These are phyloP conservation scores for Vollenhovia emeryi DNA, from an alignment of 1,140 invertebrate genomes.

Conservation along the genomic window DNA sequence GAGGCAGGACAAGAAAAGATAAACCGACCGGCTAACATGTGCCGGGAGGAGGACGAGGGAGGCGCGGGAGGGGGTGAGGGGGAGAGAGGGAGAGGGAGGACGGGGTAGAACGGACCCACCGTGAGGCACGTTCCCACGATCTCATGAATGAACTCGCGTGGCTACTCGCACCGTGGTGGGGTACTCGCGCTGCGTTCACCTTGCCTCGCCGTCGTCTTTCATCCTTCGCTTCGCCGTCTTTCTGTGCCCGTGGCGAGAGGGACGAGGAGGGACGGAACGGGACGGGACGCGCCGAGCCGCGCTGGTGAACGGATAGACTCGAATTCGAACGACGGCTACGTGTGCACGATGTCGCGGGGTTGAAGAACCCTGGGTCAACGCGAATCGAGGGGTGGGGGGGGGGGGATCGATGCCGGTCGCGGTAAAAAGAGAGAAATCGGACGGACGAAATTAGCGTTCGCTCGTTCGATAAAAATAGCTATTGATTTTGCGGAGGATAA, in stretches of 20 bases:
- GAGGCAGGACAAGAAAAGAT: conserved; percentile 59
- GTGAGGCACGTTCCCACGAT: conserved; percentile 84
- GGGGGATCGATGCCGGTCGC: conserved; percentile 34
- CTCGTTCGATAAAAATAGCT: neutral
- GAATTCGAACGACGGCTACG: conserved; percentile 23
- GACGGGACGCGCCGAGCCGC: neutral
- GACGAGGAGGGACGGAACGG: conserved; percentile 5
- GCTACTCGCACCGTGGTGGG: conserved; percentile 79
- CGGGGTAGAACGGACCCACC: conserved; percentile 76
- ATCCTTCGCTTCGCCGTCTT: conserved; percentile 65
- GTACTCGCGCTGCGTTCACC: conserved; percentile 69
- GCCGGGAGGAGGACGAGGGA: conserved; percentile 37
- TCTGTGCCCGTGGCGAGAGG: conserved; percentile 67
- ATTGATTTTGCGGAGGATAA: neutral
- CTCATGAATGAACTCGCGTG: conserved; percentile 86
- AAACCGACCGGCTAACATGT: conserved; percentile 57
- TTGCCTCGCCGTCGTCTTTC: conserved; percentile 61
- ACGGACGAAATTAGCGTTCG: neutral
- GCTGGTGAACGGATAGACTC: conserved; percentile 45
- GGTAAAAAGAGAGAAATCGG: neutral
- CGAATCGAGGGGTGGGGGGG: conserved; percentile 26
- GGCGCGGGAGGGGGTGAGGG: conserved; percentile 57
- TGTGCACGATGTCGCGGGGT: conserved; percentile 45
- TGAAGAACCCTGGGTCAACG: conserved; percentile 66
- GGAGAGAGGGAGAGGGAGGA: conserved; percentile 47